Conservation (phyloP, 2,888 invertebrate species). For the Octodonta nipae region DNA sequence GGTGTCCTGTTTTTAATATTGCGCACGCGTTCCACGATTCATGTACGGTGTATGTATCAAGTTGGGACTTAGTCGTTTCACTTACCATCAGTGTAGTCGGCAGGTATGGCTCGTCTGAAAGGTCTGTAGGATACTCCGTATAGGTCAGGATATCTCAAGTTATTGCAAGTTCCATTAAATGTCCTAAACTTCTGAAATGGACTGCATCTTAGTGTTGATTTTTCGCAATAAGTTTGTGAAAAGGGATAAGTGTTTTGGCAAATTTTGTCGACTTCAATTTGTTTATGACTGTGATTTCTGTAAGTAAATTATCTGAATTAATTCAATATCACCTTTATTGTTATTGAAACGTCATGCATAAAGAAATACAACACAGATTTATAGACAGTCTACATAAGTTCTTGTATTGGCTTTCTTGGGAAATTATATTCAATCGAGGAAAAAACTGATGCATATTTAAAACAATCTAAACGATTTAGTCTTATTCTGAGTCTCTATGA, state of each 20-base stretch:
- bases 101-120: conserved; percentile 57
- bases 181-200: conserved; percentile 44
- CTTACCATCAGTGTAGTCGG: conserved; percentile 65
- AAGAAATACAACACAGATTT: too few relatives aligned
- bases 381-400: too few relatives aligned
- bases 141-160: conserved; percentile 44
- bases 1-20: too few relatives aligned
- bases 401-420: too few relatives aligned
- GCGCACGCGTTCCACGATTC: too few relatives aligned
- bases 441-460: too few relatives aligned
- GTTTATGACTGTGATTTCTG: conserved; percentile 9
- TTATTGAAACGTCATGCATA: too few relatives aligned
- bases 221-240: conserved; percentile 17
- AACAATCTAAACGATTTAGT: too few relatives aligned
- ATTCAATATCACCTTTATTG: too few relatives aligned
- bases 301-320: conserved; percentile 6
- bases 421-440: conserved; percentile 2
- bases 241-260: conserved; percentile 8
- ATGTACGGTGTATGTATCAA: too few relatives aligned
- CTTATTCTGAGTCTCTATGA: too few relatives aligned
- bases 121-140: conserved; percentile 65
- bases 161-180: conserved; percentile 67
- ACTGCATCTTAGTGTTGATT: conserved; percentile 19
- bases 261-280: conserved; percentile 8
- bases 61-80: conserved; percentile 4